Evolutionary conservation across 2,113 vertebrate genomes (phyloP), one percentile per base, ranked within the genome.

Genomic region (Falcunculus frontatus): DNA sequence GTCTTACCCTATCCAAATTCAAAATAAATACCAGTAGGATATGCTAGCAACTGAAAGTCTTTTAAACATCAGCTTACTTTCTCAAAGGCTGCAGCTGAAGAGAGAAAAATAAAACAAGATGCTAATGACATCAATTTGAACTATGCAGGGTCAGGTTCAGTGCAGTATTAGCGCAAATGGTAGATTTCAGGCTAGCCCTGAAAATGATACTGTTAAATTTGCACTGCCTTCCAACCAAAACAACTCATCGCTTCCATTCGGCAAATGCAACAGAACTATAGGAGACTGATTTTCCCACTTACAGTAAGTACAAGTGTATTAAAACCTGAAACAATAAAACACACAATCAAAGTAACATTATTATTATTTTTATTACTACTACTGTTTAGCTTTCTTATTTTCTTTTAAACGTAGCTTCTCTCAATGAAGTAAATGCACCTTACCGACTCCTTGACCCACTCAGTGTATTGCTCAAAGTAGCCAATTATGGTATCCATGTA

Each of bases 361-460:
- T 57, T 55, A 32, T 25, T 44, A 12, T 32, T 55, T 47, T 69
- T 63, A 39, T 35, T 49, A 26, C 16, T 44, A 63, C 27, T 29
- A 32, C 22, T 80, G 11, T 72, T 47, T 42, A 70, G 57, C 12
- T 62, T 47, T 60, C 52, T 56, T 22, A 9, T 5, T 26, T 21
- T 26, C 10, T 17, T 25, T 33, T 25, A 60, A 80, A 47, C 1
- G 2, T 14, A 84, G 37, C 9, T 76, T 79, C 33, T 68, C 37
- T 76, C 49, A 57, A 62, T 35, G 16, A 69, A 64, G 16, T 25
- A 90, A 92, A 85, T 46, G 63, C 30, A 50, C 9, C 99, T 99
- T 97, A 99, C 99, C 27, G 99, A 98, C 30, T 98, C 97, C 92
- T 98, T 98, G 87, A 99, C 98, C 99, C 99, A 99, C 16, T 98